Percentiles rank a stretch among this genome's conserved stretches.
These are phyloP conservation scores for Colinus virginianus DNA, from an alignment of 2,113 vertebrate species.

Conservation along the genomic window DNA sequence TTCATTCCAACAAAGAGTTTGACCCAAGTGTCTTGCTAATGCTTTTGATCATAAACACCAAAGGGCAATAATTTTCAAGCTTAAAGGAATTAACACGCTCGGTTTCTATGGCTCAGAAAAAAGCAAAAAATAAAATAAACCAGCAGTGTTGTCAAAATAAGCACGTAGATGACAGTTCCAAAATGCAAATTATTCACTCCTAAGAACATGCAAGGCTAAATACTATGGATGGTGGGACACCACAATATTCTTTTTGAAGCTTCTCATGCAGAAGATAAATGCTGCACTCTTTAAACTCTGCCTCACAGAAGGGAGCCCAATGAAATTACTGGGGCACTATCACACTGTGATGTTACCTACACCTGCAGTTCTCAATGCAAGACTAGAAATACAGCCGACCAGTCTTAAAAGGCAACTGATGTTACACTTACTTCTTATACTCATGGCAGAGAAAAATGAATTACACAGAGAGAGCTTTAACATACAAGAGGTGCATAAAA, in stretches of 20 bases:
- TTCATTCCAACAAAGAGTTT: neutral
- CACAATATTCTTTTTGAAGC: neutral
- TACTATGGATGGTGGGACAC: neutral
- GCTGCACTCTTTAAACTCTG: neutral
- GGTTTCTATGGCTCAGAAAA: neutral
- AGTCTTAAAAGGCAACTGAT: neutral
- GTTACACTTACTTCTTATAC: neutral
- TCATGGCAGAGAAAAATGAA: neutral
- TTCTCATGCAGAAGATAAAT: neutral
- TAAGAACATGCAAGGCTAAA: neutral
- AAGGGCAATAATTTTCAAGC: neutral
- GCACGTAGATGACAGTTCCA: neutral
- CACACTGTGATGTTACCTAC: neutral
- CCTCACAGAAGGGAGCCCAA: neutral
- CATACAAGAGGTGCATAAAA: neutral
- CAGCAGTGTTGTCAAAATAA: neutral
- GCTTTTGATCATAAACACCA: slow-evolving; percentile 16
- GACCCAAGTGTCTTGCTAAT: neutral
- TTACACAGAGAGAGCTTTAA: neutral
- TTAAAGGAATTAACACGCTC: neutral
- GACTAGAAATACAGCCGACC: neutral
- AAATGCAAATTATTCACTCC: neutral
- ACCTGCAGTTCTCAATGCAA: neutral
- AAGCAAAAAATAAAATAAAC: neutral
- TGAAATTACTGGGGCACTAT: neutral